phyloP scores from a whole-genome alignment of 2,797 vertebrate genomes.

The Hoplostethus mediterraneus region DNA sequence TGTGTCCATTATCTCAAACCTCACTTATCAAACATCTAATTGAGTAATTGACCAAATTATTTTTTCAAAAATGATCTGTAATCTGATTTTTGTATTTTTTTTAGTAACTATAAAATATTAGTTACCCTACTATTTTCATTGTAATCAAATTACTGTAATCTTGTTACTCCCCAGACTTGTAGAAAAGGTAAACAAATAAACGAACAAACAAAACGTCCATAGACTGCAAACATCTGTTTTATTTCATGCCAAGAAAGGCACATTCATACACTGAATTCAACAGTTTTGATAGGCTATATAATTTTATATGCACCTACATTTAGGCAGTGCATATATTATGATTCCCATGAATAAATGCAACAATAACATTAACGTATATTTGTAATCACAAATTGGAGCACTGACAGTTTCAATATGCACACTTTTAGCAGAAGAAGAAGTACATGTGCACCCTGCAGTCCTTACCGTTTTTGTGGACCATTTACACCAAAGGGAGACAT shows the following conservation, averaged over 20 bases:
- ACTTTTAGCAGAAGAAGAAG: conserved; percentile 76
- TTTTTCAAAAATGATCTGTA: no score
- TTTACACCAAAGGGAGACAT: conserved; percentile 70
- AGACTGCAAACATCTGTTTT: conserved; percentile 76
- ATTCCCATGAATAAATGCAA: conserved; percentile 81
- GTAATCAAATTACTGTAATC: background rate
- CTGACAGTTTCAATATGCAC: conserved; percentile 75
- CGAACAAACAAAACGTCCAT: conserved; percentile 14
- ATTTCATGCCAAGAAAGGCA: conserved; percentile 79
- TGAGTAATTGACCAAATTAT: no score
- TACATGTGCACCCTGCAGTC: conserved; percentile 78
- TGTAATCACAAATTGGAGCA: conserved; percentile 81
- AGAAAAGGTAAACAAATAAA: background rate
- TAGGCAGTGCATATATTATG: conserved; percentile 81
- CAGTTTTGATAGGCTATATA: conserved; percentile 70
- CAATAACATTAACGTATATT: conserved; percentile 78
- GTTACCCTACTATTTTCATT: background rate
- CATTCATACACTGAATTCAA: conserved; percentile 76
- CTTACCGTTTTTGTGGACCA: conserved; percentile 70
- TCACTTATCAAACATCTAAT: no score
- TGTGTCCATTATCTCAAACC: no score
- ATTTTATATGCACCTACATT: conserved; percentile 83
- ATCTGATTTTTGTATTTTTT: no score
- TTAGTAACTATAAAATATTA: no score
- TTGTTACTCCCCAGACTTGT: background rate